These are phyloP conservation scores for Pangasianodon gigas DNA, from an alignment of 2,113 vertebrate genomes.

Conservation along the genomic window DNA sequence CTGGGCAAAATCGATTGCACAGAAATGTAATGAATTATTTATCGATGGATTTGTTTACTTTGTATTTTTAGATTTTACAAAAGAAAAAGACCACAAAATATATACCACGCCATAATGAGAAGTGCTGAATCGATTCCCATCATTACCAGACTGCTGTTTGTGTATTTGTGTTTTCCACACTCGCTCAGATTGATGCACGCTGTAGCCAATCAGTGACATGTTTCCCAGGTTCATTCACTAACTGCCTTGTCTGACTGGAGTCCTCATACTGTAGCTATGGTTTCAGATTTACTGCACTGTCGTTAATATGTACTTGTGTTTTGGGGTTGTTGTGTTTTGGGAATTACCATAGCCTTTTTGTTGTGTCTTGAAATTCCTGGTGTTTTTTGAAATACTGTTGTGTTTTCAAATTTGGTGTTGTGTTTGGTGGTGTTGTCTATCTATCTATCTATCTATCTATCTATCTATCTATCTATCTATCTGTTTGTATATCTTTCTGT, in stretches of 20 bases:
- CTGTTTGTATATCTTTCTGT: not conserved
- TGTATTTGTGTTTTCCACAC: not conserved
- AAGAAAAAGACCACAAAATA: not conserved
- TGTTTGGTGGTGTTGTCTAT: not conserved
- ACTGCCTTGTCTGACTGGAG: not conserved
- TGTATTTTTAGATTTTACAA: not conserved
- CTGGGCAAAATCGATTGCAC: not conserved
- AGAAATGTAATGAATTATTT: not conserved
- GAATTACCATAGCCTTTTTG: not conserved
- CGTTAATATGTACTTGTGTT: not conserved
- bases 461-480: too few species aligned
- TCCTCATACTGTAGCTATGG: not conserved
- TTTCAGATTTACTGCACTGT: not conserved
- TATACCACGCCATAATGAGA: not conserved
- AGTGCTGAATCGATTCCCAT: not conserved
- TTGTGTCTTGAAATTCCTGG: not conserved
- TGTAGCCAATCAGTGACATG: not conserved
- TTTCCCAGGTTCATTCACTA: not conserved
- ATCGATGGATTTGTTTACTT: not conserved
- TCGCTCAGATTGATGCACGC: not conserved
- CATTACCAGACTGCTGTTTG: not conserved
- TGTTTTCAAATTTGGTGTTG: not conserved
- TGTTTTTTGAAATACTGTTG: not conserved
- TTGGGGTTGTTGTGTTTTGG: slow-evolving; percentile 7
- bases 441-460: slow-evolving; percentile 4